phyloP scores from a whole-genome alignment of 2,113 vertebrate species.

The Peromyscus polionotus region DNA sequence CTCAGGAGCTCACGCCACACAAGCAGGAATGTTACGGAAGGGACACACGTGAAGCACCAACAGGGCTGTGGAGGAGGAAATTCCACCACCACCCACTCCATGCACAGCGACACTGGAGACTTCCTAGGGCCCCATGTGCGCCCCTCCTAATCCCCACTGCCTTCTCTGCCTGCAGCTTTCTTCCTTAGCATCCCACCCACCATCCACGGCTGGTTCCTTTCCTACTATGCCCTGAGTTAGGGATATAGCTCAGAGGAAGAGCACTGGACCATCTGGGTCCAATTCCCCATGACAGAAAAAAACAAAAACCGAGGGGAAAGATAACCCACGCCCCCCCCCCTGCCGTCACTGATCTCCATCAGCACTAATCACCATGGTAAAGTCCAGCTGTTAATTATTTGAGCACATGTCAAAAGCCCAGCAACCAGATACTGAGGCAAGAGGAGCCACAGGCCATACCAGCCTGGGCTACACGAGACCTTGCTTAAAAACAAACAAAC shows the following conservation, averaged over 20 bases:
- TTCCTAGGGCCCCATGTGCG: background rate
- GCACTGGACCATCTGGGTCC: background rate
- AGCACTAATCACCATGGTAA: no score
- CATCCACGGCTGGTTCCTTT: background rate
- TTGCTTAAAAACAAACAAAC: background rate
- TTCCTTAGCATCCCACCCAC: background rate
- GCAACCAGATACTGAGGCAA: background rate
- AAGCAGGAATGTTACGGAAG: background rate
- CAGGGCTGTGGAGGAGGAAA: background rate
- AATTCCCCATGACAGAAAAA: background rate
- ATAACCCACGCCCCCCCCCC: no score
- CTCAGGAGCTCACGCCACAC: background rate
- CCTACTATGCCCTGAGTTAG: background rate
- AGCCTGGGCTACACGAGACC: background rate
- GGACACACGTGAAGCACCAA: background rate
- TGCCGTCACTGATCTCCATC: background rate
- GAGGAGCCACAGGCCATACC: background rate
- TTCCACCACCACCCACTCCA: background rate
- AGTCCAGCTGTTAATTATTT: background rate
- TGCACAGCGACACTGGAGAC: background rate
- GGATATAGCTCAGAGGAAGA: background rate
- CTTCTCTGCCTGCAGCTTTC: background rate
- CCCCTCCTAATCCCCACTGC: background rate
- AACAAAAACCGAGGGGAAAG: background rate
- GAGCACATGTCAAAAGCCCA: background rate